phyloP scores from a whole-genome alignment of 2,113 vertebrate species.

The Stomatorhinus ivindoensis region DNA sequence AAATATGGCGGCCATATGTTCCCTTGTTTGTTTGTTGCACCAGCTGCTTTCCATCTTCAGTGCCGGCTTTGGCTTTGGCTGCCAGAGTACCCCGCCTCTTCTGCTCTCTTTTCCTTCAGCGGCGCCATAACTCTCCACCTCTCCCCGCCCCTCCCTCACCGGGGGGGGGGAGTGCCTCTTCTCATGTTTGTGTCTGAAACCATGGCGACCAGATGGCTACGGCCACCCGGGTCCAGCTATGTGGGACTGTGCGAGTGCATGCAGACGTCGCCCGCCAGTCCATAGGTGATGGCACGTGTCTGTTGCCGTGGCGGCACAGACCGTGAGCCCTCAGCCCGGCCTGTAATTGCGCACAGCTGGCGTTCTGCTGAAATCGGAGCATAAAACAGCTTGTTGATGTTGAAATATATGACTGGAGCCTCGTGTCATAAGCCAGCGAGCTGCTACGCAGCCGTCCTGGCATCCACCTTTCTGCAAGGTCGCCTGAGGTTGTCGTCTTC shows the following conservation, averaged over 20 bases:
- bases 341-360: conserved; percentile 7
- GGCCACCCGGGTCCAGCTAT: neutral
- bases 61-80: conserved; percentile 34
- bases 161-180: neutral
- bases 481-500: neutral
- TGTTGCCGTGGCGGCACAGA: neutral
- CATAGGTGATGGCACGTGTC: neutral
- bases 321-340: neutral
- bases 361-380: neutral
- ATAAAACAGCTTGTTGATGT: neutral
- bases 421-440: neutral
- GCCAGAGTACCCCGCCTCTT: conserved; percentile 28
- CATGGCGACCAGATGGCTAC: neutral
- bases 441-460: neutral
- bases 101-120: neutral
- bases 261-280: neutral
- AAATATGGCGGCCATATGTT: conserved; percentile 49
- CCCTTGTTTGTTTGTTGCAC: conserved; percentile 40
- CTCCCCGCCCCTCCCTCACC: neutral
- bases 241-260: neutral
- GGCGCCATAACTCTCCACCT: neutral
- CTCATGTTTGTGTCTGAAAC: neutral
- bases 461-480: neutral
- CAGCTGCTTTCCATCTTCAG: conserved; percentile 48
- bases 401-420: neutral